Base-by-base conservation (phyloP, 2,888 invertebrate species). In the Eilema sororculum region DNA sequence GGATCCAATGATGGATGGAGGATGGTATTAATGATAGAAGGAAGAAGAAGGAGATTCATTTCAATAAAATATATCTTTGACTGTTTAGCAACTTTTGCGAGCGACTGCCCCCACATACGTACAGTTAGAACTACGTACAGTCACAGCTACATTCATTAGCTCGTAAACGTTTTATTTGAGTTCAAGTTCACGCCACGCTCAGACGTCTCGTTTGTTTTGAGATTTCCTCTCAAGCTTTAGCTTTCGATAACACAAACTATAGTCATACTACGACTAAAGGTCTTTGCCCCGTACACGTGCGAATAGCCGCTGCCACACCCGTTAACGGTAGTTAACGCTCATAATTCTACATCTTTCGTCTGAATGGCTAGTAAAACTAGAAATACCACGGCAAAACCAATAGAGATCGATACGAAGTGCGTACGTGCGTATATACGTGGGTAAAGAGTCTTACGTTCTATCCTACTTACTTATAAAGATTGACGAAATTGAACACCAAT, bases 281-380 rank as follows among this genome's bases (percentile, higher is more conserved):
- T 90, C 91, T 86, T 89, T 91, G 90, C 88, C 90, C 84, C 82
- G 71, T 76, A 85, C 90, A 91, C 89, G 90, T 90, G 89, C 91
- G 84, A 90, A 89, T 87, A 85, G 84, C 80, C 60, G 20, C 60
- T 79, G 86, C 83, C 91, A 85, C 90, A 87, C 90, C 90, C 88
- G 81, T 90, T 84, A 92, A 91, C 91, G 91, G 91, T 86, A 89
- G 85, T 83, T 78, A 80, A 80, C 84, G 85, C 81, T 86, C 83
- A 86, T 89, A 87, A 84, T 77, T 82, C 81, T 78, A 83, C 84
- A 84, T 85, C 78, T 79, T 78, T 78, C 78, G 76, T 78, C 79
- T 77, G 74, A 75, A 77, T 80, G 74, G 72, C 76, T 69, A 75
- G 71, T 77, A 74, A 80, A 81, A 72, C 76, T 78, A 76, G 77